These are phyloP conservation scores for Chelonus insularis DNA, from an alignment of 1,140 invertebrate species.

Conservation along the genomic window DNA sequence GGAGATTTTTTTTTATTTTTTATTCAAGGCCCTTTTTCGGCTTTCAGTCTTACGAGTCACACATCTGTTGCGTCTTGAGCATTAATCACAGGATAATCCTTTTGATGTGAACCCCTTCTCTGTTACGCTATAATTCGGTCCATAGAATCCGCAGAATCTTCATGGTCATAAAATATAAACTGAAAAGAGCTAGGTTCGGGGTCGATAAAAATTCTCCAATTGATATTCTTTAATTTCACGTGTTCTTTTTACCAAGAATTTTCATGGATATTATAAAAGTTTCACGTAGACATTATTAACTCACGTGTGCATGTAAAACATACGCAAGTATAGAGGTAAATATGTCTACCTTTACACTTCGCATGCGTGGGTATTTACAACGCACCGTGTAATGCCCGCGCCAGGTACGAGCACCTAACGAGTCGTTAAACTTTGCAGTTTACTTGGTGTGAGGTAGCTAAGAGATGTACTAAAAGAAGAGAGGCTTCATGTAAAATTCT, in stretches of 20 bases:
- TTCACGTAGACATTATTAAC: background rate
- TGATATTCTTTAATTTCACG: background rate
- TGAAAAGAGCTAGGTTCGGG: background rate
- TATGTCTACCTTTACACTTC: background rate
- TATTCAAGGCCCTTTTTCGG: slow-evolving; percentile 4
- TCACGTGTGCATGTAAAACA: background rate
- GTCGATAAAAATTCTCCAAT: background rate
- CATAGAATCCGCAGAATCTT: background rate
- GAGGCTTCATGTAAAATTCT: background rate
- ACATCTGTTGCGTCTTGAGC: slow-evolving; percentile 41
- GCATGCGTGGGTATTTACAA: slow-evolving; percentile 21
- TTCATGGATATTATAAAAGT: background rate
- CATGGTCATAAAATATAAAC: background rate
- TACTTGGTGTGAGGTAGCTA: slow-evolving; percentile 16
- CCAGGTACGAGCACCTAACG: slow-evolving; percentile 41
- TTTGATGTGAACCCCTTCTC: slow-evolving; percentile 33
- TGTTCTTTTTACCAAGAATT: no score
- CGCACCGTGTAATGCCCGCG: slow-evolving; percentile 17
- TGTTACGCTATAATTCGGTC: slow-evolving; percentile 18
- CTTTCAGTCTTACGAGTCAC: slow-evolving; percentile 26
- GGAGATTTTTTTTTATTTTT: background rate
- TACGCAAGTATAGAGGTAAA: background rate
- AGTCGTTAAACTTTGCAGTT: slow-evolving; percentile 36
- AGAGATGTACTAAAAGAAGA: background rate
- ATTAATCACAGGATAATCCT: slow-evolving; percentile 48